These are phyloP conservation scores for Portunus trituberculatus DNA, from an alignment of 1,140 invertebrate species.

Conservation along the genomic window DNA sequence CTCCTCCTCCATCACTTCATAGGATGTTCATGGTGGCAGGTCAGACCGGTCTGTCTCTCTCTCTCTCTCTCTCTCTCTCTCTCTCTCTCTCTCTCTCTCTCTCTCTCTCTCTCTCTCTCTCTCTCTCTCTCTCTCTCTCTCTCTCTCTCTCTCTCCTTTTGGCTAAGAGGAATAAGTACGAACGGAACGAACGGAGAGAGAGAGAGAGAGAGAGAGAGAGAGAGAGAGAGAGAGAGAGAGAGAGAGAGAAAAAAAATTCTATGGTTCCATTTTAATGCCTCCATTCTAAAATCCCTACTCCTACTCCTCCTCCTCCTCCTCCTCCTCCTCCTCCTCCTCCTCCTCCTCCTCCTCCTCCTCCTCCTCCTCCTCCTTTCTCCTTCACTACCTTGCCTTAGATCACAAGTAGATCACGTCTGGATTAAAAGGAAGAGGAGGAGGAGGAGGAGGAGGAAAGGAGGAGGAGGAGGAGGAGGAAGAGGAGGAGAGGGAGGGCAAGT, in stretches of 20 bases:
- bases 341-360: constrained; percentile 21
- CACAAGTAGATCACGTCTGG: background rate
- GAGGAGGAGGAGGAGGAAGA: too few species aligned
- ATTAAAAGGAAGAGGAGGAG: background rate
- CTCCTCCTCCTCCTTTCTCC: background rate
- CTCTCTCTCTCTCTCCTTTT: background rate
- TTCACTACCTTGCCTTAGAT: background rate
- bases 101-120: constrained; percentile 32
- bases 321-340: background rate
- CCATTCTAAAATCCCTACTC: too few species aligned
- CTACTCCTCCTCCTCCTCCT: too few species aligned
- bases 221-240: background rate
- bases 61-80: constrained; percentile 8
- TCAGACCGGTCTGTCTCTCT: background rate
- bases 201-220: background rate
- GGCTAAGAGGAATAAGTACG: background rate
- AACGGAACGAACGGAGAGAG: background rate
- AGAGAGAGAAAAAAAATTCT: background rate
- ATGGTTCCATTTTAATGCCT: background rate
- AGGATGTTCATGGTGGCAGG: too few species aligned
- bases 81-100: constrained; percentile 33
- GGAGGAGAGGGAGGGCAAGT: too few species aligned
- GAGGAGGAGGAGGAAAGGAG: background rate
- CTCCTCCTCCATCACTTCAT: too few species aligned
- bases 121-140: constrained; percentile 51